phyloP scores from a whole-genome alignment of 37 sponge, comb jelly and placozoan species.

The Cliona cf. orientalis region DNA sequence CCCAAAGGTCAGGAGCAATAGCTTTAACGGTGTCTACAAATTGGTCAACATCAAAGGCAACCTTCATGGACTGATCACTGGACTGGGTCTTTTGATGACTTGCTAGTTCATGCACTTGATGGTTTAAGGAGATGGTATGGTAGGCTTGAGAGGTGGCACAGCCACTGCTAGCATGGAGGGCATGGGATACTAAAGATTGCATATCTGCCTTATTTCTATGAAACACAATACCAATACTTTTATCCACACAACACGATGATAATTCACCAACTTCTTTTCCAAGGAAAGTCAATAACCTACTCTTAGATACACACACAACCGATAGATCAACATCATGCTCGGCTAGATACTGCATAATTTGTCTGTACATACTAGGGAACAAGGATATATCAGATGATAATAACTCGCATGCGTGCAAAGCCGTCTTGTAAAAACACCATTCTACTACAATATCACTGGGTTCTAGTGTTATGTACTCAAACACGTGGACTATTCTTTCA shows the following conservation, averaged over 20 bases:
- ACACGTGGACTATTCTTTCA: not conserved
- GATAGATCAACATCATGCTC: not conserved
- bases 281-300: not conserved
- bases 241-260: not conserved
- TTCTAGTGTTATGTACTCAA: not conserved
- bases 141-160: not conserved
- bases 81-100: not conserved
- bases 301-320: not conserved
- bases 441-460: not conserved
- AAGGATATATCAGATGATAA: not conserved
- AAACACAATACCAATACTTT: not conserved
- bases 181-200: not conserved
- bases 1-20: slow-evolving; percentile 2
- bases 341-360: not conserved
- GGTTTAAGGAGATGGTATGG: not conserved
- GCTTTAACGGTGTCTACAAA: not conserved
- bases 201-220: not conserved
- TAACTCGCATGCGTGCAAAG: not conserved
- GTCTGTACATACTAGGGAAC: not conserved
- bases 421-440: not conserved
- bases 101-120: not conserved
- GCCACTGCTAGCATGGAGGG: not conserved
- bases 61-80: not conserved
- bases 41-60: not conserved
- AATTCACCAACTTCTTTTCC: slow-evolving; percentile 2